phyloP scores from a whole-genome alignment of 2,113 vertebrate genomes.

The Pseudois nayaur region DNA sequence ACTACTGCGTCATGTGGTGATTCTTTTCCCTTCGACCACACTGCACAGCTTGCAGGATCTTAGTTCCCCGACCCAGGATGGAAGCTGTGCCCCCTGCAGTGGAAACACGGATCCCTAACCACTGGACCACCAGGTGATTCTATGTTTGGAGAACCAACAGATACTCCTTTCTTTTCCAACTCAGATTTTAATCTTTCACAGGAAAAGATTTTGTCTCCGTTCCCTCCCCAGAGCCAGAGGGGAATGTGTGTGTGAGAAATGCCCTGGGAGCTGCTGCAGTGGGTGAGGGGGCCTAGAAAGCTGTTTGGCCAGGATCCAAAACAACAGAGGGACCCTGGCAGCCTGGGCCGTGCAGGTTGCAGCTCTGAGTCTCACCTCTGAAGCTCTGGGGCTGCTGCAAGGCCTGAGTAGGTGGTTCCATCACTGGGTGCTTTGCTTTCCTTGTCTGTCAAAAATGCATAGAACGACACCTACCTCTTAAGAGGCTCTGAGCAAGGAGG shows the following conservation, averaged over 20 bases:
- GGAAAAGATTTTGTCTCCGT: not conserved
- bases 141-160: not conserved
- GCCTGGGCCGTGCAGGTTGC: not conserved
- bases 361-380: not conserved
- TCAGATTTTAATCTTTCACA: not conserved
- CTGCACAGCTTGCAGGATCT: not conserved
- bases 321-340: not conserved
- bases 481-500: not conserved
- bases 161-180: not conserved
- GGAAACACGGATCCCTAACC: not conserved
- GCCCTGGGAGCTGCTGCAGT: accelerated
- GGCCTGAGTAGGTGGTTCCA: not conserved
- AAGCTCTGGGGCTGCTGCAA: no score
- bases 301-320: accelerated
- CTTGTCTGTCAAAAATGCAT: not conserved
- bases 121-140: not conserved
- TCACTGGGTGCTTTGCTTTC: not conserved
- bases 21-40: not conserved
- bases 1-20: not conserved
- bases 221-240: accelerated
- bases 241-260: accelerated
- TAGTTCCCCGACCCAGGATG: not conserved
- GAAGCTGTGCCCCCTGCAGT: not conserved
- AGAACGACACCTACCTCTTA: no score
- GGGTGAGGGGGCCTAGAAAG: accelerated